Evolutionary conservation across 2,113 vertebrate species (phyloP).

Genomic region (Dinomys branickii): DNA sequence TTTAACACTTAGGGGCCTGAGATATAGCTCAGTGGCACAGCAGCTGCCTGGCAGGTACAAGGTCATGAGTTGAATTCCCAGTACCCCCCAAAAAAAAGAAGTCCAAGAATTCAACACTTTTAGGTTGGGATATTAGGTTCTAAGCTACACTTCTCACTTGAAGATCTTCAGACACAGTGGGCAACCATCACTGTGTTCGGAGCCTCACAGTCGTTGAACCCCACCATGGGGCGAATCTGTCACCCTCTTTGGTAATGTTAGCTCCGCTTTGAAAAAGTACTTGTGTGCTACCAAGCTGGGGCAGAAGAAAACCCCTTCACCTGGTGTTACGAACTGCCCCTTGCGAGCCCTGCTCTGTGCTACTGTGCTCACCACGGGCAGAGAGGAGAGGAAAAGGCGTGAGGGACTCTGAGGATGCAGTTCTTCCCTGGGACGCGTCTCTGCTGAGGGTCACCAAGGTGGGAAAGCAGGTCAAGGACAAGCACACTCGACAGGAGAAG

Average conservation of each 20-base stretch:
- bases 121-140: neutral
- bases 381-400: neutral
- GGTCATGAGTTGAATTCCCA: too few species aligned
- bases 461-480: neutral
- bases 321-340: neutral
- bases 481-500: neutral
- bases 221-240: too few species aligned
- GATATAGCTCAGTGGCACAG: neutral
- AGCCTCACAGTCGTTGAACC: neutral
- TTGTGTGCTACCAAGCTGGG: neutral
- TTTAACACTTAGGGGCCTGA: neutral
- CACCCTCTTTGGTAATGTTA: neutral
- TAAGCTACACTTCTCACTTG: neutral
- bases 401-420: neutral
- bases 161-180: neutral
- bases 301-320: neutral
- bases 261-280: constrained; percentile 10
- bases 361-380: neutral
- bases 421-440: too few species aligned
- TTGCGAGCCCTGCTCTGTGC: neutral
- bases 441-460: neutral
- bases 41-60: too few species aligned
- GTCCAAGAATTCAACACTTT: neutral
- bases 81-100: too few species aligned
- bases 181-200: neutral